Evolutionary conservation across 2,888 invertebrate species (phyloP), one percentile per base, ranked within the genome.

Genomic region (Iselma pallidipennis): DNA sequence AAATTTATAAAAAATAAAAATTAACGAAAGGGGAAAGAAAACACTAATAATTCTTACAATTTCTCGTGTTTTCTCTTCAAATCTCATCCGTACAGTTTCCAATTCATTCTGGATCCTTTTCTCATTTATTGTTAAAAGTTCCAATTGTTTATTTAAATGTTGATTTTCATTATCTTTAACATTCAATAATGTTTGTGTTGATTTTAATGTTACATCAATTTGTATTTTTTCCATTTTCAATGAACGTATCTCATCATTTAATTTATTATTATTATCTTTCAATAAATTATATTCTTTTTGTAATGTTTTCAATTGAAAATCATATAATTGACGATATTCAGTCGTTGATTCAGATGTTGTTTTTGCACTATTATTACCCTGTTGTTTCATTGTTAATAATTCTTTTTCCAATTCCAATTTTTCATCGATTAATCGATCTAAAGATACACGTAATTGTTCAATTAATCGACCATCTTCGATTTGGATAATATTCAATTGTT

Each of bases 401-500:
- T n/a, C n/a, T 53, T 85, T 85, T 68, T 88, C 87, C 31, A 89
- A 78, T 67, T 88, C 86, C 37, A 86, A 83, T 71, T 91, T 90
- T 1, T 86, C 85, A 48, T 87, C 85, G 75, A 91, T 81, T 0
- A 88, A 86, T 0, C 85, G 84, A 67, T 91, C 89, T 4, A 92
- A 78, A 0, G 88, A 85, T 61, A 86, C 84, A 67, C 88, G 84
- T 70, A 90, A 82, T 57, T 88, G 87, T 72, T 87, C 85, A 66
- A 90, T 88, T 77, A 89, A 85, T 69, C 86, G 84, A 0, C 88
- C 86, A 77, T 90, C 89, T 77, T 89, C 88, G 25, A 86, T 84
- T 81, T 89, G 85, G 42, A 83, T 45, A n/a, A 10, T 2, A 19
- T 21, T 16, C 9, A 53, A 53, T 31, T 53, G 31, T 31, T 29